Conservation (phyloP, 2,888 invertebrate species). For the Dascillus cervinus region DNA sequence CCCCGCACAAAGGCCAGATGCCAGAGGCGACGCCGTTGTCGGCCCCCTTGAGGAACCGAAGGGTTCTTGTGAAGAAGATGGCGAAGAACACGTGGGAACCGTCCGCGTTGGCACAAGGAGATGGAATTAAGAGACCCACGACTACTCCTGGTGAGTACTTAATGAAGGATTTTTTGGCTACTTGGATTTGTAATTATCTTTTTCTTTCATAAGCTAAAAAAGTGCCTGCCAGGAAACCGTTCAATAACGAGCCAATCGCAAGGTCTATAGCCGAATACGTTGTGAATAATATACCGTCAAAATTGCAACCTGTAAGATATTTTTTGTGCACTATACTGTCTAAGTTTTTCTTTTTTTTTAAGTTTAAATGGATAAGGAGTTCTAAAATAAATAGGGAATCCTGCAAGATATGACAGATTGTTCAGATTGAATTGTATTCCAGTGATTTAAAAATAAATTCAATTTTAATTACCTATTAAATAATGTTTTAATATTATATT, state of each 20-base stretch:
- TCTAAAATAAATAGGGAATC: too few relatives aligned
- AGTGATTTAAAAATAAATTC: too few relatives aligned
- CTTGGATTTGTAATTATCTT: too few relatives aligned
- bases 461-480: too few relatives aligned
- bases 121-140: conserved; percentile 4
- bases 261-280: conserved; percentile 38
- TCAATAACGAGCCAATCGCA: conserved; percentile 36
- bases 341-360: too few relatives aligned
- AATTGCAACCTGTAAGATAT: conserved; percentile 13
- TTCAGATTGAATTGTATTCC: too few relatives aligned
- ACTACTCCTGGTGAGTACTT: conserved; percentile 7
- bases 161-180: too few relatives aligned
- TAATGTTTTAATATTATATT: too few relatives aligned
- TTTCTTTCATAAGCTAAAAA: background rate
- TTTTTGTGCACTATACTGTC: too few relatives aligned
- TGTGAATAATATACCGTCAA: conserved; percentile 29
- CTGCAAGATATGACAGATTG: too few relatives aligned
- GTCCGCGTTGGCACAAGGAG: conserved; percentile 3
- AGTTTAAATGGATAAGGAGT: too few relatives aligned
- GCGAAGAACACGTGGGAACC: conserved; percentile 4
- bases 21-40: conserved; percentile 6
- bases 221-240: background rate
- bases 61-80: conserved; percentile 3
- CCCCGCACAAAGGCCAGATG: conserved; percentile 13
- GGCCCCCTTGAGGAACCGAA: conserved; percentile 10